Conservation (phyloP, 2,888 invertebrate genomes). For the Drosophila peninsularis region DNA sequence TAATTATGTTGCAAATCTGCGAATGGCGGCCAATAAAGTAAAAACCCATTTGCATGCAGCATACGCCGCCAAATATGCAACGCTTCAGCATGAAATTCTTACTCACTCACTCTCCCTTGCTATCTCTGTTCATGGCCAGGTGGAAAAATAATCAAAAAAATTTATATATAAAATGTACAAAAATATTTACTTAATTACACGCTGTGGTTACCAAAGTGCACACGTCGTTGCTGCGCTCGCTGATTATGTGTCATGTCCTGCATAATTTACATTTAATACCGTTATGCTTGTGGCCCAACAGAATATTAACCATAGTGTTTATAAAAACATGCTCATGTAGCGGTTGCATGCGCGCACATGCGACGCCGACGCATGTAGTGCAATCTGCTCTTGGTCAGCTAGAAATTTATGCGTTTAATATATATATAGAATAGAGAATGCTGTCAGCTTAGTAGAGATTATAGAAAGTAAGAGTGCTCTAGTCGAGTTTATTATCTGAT, state of each 20-base stretch:
- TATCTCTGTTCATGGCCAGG: conserved; percentile 19
- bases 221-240: conserved; percentile 38
- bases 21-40: conserved; percentile 26
- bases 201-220: conserved; percentile 45
- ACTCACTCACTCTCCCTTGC: neutral
- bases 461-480: neutral
- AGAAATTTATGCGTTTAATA: neutral
- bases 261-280: conserved; percentile 45
- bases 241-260: conserved; percentile 47
- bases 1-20: conserved; percentile 61
- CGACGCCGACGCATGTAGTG: neutral
- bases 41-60: conserved; percentile 31
- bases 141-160: neutral
- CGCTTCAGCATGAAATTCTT: conserved; percentile 15
- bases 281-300: conserved; percentile 21
- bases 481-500: neutral
- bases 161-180: conserved; percentile 13
- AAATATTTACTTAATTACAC: conserved; percentile 64
- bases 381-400: neutral
- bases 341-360: neutral
- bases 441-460: neutral
- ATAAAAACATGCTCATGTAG: conserved; percentile 13
- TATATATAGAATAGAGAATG: neutral
- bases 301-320: conserved; percentile 9
- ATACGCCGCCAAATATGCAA: conserved; percentile 33